These are phyloP conservation scores for Gadopsis bispinosus DNA, from an alignment of 2,797 vertebrate species.

Conservation along the genomic window DNA sequence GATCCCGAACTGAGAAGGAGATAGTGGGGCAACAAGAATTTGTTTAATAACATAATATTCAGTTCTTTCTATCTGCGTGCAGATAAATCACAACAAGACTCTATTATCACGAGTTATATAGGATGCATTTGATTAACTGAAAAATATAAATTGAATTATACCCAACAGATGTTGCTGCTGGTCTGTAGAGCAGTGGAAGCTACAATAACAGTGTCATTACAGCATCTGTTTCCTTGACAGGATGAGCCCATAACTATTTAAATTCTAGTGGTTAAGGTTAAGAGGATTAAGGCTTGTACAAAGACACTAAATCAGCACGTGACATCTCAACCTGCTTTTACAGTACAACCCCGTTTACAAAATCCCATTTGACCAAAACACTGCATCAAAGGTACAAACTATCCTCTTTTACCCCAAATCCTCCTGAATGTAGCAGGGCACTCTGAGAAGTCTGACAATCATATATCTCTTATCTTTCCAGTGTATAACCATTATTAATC, in stretches of 20 bases:
- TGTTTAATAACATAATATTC: constrained; percentile 15
- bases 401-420: constrained; percentile 70
- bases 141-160: constrained; percentile 29
- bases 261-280: constrained; percentile 62
- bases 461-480: constrained; percentile 6
- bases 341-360: constrained; percentile 56
- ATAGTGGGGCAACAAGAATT: background rate
- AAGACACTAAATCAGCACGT: constrained; percentile 60
- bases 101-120: constrained; percentile 1
- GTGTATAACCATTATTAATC: constrained; percentile 5
- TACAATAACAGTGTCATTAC: constrained; percentile 16
- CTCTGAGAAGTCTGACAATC: constrained; percentile 19
- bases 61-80: constrained; percentile 2
- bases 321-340: constrained; percentile 61
- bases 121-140: constrained; percentile 35
- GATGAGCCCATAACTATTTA: constrained; percentile 55
- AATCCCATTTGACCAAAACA: constrained; percentile 57
- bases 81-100: constrained; percentile 11
- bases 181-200: constrained; percentile 12
- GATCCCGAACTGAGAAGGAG: constrained; percentile 89
- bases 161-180: background rate
- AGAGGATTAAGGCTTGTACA: constrained; percentile 68
- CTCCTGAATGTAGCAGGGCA: constrained; percentile 59
- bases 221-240: constrained; percentile 64
- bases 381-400: constrained; percentile 66